Base-by-base conservation (phyloP, 2,797 vertebrate genomes). In the Lithobates sylvaticus region DNA sequence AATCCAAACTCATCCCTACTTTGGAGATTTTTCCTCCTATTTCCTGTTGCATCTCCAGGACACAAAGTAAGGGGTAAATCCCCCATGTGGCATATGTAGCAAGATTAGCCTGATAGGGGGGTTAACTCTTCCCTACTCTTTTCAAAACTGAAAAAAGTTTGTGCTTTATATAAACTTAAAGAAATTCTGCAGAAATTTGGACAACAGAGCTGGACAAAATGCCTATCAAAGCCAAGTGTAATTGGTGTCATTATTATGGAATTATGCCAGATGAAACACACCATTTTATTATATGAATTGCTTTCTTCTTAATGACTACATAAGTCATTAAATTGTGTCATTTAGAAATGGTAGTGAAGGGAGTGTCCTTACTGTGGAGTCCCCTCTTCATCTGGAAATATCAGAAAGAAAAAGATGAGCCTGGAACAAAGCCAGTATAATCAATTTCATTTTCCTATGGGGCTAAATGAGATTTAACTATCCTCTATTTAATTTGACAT, bases 401-500 rank as follows among this genome's bases (percentile, higher is more conserved):
- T 78, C 26, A 81, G 44, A 27, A 61, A 64, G 44, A 86, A 32
- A 77, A 61, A 67, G 72, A 72, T 26, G 70, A 68, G 21, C 10
- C 80, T 87, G 85, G 80, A 83, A 77, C 13, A n/a, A 39, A 16
- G 80, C 85, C 85, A 87, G 39, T 58, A 36, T 47, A 61, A 87
- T 83, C 80, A 87, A 87, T 83, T 71, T 54, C 65, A 71, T 87
- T 87, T 68, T 47, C 71, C 81, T 42, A 67, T 83, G 80, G 54
- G 80, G 69, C 80, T 76, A 86, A 83, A 77, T 83, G 58, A 83
- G 36, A 83, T 87, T 83, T 78, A 83, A 87, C 75, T 78, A 70
- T 70, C 75, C 42, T 80, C 84, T 70, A 85, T 85, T 85, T 85
- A 80, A 80, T 85, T 85, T 85, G 75, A 87, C 85, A 87, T 77